Conservation (phyloP, 2,113 vertebrate genomes). For the Rhinoderma darwinii region DNA sequence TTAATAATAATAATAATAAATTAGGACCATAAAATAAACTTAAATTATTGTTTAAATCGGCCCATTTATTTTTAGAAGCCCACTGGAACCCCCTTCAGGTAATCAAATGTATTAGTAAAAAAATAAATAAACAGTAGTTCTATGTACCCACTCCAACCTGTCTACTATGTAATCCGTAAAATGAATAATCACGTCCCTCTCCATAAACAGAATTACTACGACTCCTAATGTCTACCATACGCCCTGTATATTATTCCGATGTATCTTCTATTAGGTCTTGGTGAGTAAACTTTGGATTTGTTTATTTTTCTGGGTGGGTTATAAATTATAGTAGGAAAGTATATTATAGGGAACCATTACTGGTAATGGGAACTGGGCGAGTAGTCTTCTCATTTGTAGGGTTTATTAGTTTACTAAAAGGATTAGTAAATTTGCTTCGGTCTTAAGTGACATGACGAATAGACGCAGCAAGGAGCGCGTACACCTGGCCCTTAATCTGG, state of each 20-base stretch:
- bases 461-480: no score
- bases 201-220: not conserved
- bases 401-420: no score
- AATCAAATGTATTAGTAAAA: not conserved
- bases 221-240: not conserved
- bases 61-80: not conserved
- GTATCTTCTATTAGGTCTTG: not conserved
- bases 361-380: not conserved
- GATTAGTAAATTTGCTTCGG: not conserved
- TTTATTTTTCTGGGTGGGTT: not conserved
- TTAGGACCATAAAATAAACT: not conserved
- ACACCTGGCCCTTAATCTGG: no score
- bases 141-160: not conserved
- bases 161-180: not conserved
- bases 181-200: not conserved
- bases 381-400: no score
- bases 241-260: not conserved
- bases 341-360: not conserved
- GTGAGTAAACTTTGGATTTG: not conserved
- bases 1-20: no score
- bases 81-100: not conserved
- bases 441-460: no score
- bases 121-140: not conserved
- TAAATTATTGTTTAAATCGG: not conserved
- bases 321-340: not conserved